Evolutionary conservation across 2,797 vertebrate genomes (phyloP).

Genomic region (Coregonus sp.): DNA sequence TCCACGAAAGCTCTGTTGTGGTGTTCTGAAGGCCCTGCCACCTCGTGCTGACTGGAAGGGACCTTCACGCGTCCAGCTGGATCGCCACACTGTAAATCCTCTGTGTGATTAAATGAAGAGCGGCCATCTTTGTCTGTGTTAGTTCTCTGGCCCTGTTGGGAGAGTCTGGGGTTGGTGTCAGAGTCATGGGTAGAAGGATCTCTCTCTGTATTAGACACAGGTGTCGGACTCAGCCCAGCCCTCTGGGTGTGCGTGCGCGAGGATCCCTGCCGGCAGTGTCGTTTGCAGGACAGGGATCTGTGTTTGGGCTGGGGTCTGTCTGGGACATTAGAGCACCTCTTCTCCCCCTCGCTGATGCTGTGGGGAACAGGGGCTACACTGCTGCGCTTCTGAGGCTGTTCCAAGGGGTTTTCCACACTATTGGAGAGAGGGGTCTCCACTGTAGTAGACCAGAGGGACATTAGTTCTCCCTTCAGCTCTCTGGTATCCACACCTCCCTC

Average conservation of each 20-base stretch:
- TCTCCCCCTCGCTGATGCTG: constrained; percentile 8
- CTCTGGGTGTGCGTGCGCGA: constrained; percentile 7
- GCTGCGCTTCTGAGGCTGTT: constrained; percentile 19
- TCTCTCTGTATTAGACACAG: constrained; percentile 25
- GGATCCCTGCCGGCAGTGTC: constrained; percentile 12
- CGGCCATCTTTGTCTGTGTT: constrained; percentile 9
- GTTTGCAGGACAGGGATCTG: constrained; percentile 34
- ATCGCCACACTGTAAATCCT: constrained; percentile 10
- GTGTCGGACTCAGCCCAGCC: background rate
- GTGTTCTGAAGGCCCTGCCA: background rate
- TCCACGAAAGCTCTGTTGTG: background rate
- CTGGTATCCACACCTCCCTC: constrained; percentile 10
- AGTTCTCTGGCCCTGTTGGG: constrained; percentile 22
- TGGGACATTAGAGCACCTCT: constrained; percentile 17
- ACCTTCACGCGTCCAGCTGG: constrained; percentile 13
- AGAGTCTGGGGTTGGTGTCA: constrained; percentile 5
- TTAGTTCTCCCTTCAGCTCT: constrained; percentile 38
- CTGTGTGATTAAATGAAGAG: background rate
- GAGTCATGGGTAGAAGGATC: constrained; percentile 8
- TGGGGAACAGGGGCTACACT: constrained; percentile 7
- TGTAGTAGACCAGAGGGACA: constrained; percentile 5
- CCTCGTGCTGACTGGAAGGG: constrained; percentile 20
- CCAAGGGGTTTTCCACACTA: constrained; percentile 10
- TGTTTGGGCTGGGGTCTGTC: constrained; percentile 25
- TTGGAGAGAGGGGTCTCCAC: background rate